Conservation (phyloP, 2,113 vertebrate species). For the Corythoichthys haematopterus region DNA sequence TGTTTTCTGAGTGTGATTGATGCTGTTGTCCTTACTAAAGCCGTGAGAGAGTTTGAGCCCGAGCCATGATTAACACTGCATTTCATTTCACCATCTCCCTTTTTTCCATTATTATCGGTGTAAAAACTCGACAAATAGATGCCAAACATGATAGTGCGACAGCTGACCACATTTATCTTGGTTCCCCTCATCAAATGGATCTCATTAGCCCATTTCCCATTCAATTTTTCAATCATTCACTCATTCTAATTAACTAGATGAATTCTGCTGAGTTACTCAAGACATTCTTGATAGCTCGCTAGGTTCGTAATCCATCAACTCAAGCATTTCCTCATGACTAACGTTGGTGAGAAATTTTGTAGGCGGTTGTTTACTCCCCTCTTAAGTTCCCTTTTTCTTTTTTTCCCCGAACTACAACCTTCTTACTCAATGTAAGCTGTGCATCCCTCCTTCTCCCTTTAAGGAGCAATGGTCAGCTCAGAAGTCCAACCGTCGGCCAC, state of each 20-base stretch:
- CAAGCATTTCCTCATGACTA: background rate
- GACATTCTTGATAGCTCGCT: background rate
- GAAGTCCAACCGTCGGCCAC: constrained; percentile 37
- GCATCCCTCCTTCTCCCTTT: constrained; percentile 24
- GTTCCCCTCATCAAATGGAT: background rate
- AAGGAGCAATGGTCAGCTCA: constrained; percentile 53
- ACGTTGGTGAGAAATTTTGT: background rate
- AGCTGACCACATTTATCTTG: background rate
- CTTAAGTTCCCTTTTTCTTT: background rate
- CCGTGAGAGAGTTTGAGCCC: constrained; percentile 22
- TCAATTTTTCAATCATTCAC: background rate
- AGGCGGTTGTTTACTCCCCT: constrained; percentile 1
- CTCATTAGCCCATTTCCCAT: background rate
- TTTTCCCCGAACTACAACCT: background rate
- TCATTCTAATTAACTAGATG: background rate
- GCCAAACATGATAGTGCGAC: constrained; percentile 40
- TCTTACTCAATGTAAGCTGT: constrained; percentile 11
- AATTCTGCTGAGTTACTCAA: background rate
- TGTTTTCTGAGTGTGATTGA: constrained; percentile 39
- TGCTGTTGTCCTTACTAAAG: constrained; percentile 20
- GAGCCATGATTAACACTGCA: constrained; percentile 20
- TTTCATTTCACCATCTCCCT: constrained; percentile 14
- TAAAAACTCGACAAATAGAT: constrained; percentile 19
- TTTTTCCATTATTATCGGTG: constrained; percentile 34
- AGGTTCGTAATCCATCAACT: background rate